These are phyloP conservation scores for Hystrix cristata DNA, from an alignment of 2,113 vertebrate genomes.

Conservation along the genomic window DNA sequence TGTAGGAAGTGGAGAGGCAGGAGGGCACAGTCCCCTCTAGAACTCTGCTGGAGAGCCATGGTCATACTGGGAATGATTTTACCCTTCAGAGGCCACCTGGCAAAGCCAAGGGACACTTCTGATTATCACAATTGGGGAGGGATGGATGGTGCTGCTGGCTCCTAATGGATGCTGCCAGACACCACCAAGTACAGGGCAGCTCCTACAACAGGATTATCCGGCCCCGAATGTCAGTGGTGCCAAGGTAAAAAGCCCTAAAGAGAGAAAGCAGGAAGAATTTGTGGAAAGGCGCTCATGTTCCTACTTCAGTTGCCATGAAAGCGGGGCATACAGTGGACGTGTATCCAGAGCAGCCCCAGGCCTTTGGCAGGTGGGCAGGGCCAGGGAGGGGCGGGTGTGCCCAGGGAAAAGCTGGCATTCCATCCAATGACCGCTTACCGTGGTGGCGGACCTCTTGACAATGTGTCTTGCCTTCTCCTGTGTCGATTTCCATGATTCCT, in stretches of 20 bases:
- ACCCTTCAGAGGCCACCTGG: neutral
- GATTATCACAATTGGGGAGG: neutral
- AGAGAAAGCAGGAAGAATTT: neutral
- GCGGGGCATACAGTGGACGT: accelerated
- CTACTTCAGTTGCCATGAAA: neutral
- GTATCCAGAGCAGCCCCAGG: too few species aligned
- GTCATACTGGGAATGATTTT: neutral
- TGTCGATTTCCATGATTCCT: conserved; percentile 51
- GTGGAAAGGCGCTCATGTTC: neutral
- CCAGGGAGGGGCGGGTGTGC: accelerated
- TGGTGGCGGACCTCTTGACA: neutral
- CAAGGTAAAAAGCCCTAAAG: accelerated
- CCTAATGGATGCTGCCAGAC: neutral
- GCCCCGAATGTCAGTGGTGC: neutral
- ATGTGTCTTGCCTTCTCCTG: conserved; percentile 68
- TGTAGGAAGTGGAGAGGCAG: neutral
- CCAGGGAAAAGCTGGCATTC: neutral
- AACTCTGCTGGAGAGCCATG: neutral
- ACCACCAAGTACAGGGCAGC: too few species aligned
- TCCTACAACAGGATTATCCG: too few species aligned
- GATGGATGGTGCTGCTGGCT: neutral
- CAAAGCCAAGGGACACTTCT: neutral
- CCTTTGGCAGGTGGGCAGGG: neutral
- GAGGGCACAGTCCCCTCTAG: neutral
- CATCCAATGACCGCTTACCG: neutral